A percentile compares a stretch with the other conserved stretches of the same genome.
These are phyloP conservation scores for Rhizoglyphus robini DNA, from an alignment of 1,140 invertebrate species.

Conservation along the genomic window DNA sequence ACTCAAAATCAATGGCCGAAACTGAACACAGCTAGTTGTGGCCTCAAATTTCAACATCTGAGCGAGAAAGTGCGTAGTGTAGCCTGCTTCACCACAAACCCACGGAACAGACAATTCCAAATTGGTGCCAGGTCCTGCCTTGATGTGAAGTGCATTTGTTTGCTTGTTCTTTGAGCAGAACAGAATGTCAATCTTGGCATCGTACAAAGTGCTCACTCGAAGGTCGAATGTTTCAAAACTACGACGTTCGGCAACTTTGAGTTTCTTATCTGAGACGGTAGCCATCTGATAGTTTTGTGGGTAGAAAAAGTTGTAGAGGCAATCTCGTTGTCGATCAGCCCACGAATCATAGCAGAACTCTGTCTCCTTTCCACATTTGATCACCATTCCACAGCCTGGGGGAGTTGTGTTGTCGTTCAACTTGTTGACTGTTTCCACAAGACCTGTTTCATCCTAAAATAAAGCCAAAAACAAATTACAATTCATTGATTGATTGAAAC, in stretches of 20 bases:
- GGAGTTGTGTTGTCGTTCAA: conserved; percentile 52
- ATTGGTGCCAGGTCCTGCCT: conserved; percentile 80
- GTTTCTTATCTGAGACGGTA: conserved; percentile 40
- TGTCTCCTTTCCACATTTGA: conserved; percentile 91
- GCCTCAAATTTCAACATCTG: conserved; percentile 84
- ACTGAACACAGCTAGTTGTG: conserved; percentile 76
- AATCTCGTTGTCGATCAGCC: conserved; percentile 89
- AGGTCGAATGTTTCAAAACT: conserved; percentile 83
- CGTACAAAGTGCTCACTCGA: conserved; percentile 70
- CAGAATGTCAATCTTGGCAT: conserved; percentile 84
- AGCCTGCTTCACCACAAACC: conserved; percentile 70
- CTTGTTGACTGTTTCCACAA: background rate
- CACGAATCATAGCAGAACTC: conserved; percentile 96
- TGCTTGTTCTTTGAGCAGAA: conserved; percentile 88
- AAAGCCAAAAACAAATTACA: no score
- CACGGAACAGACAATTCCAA: conserved; percentile 89
- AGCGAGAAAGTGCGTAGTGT: conserved; percentile 74
- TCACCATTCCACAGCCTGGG: conserved; percentile 84
- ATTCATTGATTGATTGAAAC: no score
- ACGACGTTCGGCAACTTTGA: conserved; percentile 70
- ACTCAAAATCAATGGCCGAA: conserved; percentile 74
- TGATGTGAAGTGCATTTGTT: conserved; percentile 90
- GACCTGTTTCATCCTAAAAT: background rate
- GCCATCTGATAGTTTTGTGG: conserved; percentile 42
- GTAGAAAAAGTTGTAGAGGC: conserved; percentile 93